Evolutionary conservation across 2,888 invertebrate species (phyloP).

Genomic region (Belgica antarctica): DNA sequence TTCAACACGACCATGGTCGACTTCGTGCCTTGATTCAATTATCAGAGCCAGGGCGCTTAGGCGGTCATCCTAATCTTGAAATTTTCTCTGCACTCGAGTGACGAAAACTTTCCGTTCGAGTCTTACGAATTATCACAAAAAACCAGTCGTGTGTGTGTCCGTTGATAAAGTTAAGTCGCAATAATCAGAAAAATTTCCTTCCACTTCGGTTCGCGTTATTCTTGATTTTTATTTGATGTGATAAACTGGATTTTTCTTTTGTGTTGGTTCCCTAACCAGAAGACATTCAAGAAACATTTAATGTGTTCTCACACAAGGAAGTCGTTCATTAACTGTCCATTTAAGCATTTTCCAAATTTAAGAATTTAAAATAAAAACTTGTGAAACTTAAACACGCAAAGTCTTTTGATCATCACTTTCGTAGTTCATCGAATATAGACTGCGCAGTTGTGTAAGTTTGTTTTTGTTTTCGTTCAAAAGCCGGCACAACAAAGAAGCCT

Average conservation of each 20-base stretch:
- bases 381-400: not conserved
- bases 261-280: not conserved
- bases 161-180: constrained; percentile 27
- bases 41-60: too few species aligned
- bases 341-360: not conserved
- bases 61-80: too few species aligned
- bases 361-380: not conserved
- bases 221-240: constrained; percentile 1
- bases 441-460: constrained; percentile 2
- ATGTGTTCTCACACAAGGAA: not conserved
- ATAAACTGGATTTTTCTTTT: constrained; percentile 15
- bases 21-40: not conserved
- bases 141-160: not conserved
- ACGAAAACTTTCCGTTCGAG: not conserved
- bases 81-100: too few species aligned
- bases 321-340: not conserved
- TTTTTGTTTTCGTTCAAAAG: constrained; percentile 10
- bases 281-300: not conserved
- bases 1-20: not conserved
- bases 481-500: constrained; percentile 13
- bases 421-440: constrained; percentile 14
- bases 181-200: not conserved
- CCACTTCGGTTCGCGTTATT: not conserved
- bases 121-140: too few species aligned
- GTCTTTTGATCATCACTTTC: not conserved